Percentiles rank a stretch among this genome's conserved stretches.
Conservation (phyloP, 2,888 invertebrate species). For the Cabera pusaria region DNA sequence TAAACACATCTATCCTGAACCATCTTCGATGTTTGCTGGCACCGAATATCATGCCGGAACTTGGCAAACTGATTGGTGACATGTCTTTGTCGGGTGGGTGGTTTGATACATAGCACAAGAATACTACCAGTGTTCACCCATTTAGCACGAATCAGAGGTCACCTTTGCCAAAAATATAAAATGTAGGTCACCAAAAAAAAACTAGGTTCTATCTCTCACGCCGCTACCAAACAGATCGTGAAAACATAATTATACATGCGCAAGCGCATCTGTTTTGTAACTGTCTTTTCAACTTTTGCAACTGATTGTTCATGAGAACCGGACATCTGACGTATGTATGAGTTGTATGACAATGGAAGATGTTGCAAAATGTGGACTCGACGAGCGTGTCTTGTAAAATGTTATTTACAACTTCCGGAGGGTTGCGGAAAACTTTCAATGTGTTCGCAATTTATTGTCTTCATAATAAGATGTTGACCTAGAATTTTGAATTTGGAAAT, state of each 20-base stretch:
- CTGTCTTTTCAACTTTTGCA: constrained; percentile 27
- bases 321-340: constrained; percentile 22
- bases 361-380: constrained; percentile 23
- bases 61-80: too few species aligned
- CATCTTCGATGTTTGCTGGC: too few species aligned
- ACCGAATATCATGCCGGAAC: too few species aligned
- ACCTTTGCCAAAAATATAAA: too few species aligned
- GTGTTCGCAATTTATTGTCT: constrained; percentile 3
- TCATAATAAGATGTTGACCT: not conserved
- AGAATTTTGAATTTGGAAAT: too few species aligned
- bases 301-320: constrained; percentile 25
- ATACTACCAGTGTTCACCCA: too few species aligned
- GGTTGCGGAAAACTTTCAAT: constrained; percentile 6
- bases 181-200: too few species aligned
- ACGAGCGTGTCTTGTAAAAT: constrained; percentile 12
- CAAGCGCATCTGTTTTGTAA: constrained; percentile 30
- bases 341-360: constrained; percentile 25
- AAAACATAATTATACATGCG: constrained; percentile 26
- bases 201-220: constrained; percentile 18
- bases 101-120: too few species aligned
- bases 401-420: constrained; percentile 9
- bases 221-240: constrained; percentile 29
- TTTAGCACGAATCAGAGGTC: too few species aligned
- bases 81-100: too few species aligned
- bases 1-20: too few species aligned